phyloP scores from a whole-genome alignment of 2,797 vertebrate species.

The Hoplostethus atlanticus region DNA sequence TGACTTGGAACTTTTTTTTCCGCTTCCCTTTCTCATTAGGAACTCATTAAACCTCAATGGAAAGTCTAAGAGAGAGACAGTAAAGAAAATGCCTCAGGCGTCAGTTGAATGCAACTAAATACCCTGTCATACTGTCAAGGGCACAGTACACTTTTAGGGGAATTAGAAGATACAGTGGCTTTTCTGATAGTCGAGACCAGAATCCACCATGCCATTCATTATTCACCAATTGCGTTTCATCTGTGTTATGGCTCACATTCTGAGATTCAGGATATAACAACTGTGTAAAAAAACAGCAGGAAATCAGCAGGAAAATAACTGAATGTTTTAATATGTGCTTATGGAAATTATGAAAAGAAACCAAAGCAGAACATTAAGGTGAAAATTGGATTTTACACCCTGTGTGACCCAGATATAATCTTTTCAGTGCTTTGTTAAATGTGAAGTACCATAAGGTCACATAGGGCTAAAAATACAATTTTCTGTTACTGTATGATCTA shows the following conservation, averaged over 20 bases:
- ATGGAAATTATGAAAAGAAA: neutral
- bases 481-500: neutral
- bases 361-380: neutral
- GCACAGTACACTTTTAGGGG: slow-evolving; percentile 38
- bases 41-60: slow-evolving; percentile 73
- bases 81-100: slow-evolving; percentile 31
- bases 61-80: slow-evolving; percentile 48
- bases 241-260: slow-evolving; percentile 29
- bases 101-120: slow-evolving; percentile 50
- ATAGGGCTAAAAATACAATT: neutral
- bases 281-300: slow-evolving; percentile 35
- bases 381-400: neutral
- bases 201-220: slow-evolving; percentile 53
- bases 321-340: slow-evolving; percentile 14
- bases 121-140: slow-evolving; percentile 67
- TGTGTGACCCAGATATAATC: neutral
- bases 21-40: slow-evolving; percentile 65
- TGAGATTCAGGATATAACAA: slow-evolving; percentile 14
- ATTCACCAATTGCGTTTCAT: slow-evolving; percentile 63
- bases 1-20: slow-evolving; percentile 60
- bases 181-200: slow-evolving; percentile 30
- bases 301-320: slow-evolving; percentile 18
- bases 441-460: neutral
- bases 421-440: neutral
- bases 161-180: slow-evolving; percentile 32